These are phyloP conservation scores for Dreissena rostriformis DNA, from an alignment of 1,140 invertebrate species.

Conservation along the genomic window DNA sequence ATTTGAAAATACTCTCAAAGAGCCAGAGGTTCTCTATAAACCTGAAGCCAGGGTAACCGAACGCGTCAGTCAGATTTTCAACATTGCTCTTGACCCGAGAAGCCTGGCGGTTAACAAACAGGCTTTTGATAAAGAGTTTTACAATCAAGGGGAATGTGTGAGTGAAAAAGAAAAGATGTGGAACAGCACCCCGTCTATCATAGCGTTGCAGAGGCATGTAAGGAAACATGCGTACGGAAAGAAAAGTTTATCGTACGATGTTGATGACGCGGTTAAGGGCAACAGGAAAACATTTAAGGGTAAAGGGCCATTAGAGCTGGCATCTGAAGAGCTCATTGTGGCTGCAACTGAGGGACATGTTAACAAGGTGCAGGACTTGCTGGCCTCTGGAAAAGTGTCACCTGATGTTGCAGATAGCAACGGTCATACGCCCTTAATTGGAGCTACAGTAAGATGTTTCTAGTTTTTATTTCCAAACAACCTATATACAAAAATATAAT, in stretches of 20 bases:
- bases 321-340: constrained; percentile 73
- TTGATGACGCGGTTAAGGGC: constrained; percentile 72
- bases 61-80: constrained; percentile 70
- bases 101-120: constrained; percentile 75
- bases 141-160: constrained; percentile 58
- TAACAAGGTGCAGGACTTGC: constrained; percentile 69
- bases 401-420: constrained; percentile 77
- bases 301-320: constrained; percentile 73
- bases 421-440: constrained; percentile 77
- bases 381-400: constrained; percentile 73
- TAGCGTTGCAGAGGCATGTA: constrained; percentile 77
- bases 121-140: constrained; percentile 75
- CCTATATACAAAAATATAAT: too few relatives aligned
- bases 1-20: constrained; percentile 12
- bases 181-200: constrained; percentile 76
- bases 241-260: constrained; percentile 66
- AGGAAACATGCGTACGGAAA: constrained; percentile 64
- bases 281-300: constrained; percentile 68
- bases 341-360: constrained; percentile 71
- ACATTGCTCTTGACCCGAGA: constrained; percentile 69
- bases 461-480: too few relatives aligned
- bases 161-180: constrained; percentile 64
- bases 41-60: constrained; percentile 63
- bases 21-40: constrained; percentile 59
- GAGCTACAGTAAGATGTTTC: constrained; percentile 73